Evolutionary conservation across 1,140 invertebrate species (phyloP).

Genomic region (Battus philenor): DNA sequence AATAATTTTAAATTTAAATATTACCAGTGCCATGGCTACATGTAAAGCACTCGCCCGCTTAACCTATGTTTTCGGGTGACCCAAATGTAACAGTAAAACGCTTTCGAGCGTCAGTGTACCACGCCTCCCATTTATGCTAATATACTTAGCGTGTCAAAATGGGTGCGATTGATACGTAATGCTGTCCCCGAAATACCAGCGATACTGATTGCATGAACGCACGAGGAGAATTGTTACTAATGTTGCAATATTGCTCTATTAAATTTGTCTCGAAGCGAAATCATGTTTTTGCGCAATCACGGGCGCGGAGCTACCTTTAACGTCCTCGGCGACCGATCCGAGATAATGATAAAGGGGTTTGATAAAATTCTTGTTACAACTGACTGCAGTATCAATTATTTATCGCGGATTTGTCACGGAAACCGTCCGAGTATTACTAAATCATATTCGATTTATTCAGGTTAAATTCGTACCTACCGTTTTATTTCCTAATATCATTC

Average conservation of each 20-base stretch:
- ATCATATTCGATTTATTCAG: too few species aligned
- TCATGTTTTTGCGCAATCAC: conserved; percentile 31
- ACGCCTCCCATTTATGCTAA: conserved; percentile 16
- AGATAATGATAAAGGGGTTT: conserved; percentile 23
- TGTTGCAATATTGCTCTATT: conserved; percentile 40
- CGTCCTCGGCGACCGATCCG: conserved; percentile 23
- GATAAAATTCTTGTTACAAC: conserved; percentile 26
- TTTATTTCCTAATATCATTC: too few species aligned
- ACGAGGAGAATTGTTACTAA: conserved; percentile 32
- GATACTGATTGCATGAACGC: conserved; percentile 33
- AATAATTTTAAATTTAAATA: too few species aligned
- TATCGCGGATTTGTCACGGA: too few species aligned
- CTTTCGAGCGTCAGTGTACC: conserved; percentile 8
- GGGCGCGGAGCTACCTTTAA: conserved; percentile 4
- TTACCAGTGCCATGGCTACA: too few species aligned
- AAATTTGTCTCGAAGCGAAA: conserved; percentile 38
- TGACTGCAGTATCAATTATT: conserved; percentile 25
- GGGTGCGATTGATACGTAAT: conserved; percentile 23
- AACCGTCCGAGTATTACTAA: too few species aligned
- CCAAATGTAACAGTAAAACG: neutral
- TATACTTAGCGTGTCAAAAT: conserved; percentile 16
- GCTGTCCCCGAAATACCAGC: conserved; percentile 26
- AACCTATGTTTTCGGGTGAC: conserved; percentile 5
- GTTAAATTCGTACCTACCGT: too few species aligned
- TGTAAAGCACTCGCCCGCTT: neutral